Percentiles rank a stretch among this genome's conserved stretches.
Conservation (phyloP, 2,888 invertebrate species). For the Cosmia pyralina region DNA sequence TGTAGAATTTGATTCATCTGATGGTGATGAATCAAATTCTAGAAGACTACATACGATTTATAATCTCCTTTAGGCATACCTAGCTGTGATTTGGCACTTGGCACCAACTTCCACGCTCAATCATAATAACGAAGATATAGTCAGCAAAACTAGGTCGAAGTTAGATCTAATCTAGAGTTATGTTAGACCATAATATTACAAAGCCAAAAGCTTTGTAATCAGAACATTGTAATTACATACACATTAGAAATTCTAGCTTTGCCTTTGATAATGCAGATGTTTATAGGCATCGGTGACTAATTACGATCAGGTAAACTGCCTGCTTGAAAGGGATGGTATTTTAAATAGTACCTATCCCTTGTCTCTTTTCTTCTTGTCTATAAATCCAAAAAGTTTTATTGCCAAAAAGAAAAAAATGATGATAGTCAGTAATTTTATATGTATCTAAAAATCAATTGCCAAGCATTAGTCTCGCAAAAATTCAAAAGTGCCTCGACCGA, state of each 20-base stretch:
- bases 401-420: no score
- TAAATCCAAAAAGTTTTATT: no score
- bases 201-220: conserved; percentile 36
- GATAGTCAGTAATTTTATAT: no score
- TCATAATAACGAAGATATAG: conserved; percentile 40
- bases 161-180: conserved; percentile 38
- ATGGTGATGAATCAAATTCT: not conserved
- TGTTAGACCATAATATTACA: conserved; percentile 26
- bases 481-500: no score
- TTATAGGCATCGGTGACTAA: no score
- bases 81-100: conserved; percentile 17
- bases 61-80: not conserved
- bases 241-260: not conserved
- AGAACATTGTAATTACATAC: not conserved
- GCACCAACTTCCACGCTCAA: conserved; percentile 25
- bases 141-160: conserved; percentile 36
- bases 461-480: no score
- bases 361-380: no score
- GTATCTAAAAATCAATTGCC: no score
- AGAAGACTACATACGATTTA: no score
- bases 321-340: no score
- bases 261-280: no score
- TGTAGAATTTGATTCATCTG: not conserved
- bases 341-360: no score
- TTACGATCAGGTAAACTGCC: not conserved